Percentiles rank a stretch among this genome's conserved stretches.
These are phyloP conservation scores for Microcebus griseorufus DNA, from an alignment of 2,113 vertebrate genomes.

Conservation along the genomic window DNA sequence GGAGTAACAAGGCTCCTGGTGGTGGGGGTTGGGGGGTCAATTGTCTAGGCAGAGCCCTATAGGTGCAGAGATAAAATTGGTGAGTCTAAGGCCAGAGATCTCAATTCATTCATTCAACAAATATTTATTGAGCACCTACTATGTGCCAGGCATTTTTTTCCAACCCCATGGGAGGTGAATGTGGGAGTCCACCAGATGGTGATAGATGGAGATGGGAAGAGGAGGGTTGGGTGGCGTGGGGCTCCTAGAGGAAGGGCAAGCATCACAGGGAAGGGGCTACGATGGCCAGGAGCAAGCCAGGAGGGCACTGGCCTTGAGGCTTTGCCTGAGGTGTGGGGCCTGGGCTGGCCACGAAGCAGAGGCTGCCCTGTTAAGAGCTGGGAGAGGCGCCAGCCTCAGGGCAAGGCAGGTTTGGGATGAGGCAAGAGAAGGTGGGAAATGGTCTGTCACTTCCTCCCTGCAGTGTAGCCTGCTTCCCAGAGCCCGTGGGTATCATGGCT, in stretches of 20 bases:
- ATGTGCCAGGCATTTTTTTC: conserved; percentile 52
- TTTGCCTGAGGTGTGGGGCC: not conserved
- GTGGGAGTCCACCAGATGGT: not conserved
- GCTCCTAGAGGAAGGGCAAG: not conserved
- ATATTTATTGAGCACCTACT: conserved; percentile 78
- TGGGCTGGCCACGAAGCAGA: not conserved
- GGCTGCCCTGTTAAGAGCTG: not conserved
- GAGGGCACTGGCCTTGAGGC: not conserved
- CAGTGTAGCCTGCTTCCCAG: not conserved
- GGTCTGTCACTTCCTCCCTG: not conserved
- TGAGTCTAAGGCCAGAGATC: not conserved
- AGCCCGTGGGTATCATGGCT: not conserved
- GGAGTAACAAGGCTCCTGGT: not conserved
- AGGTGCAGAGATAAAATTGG: not conserved
- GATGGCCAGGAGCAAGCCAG: not conserved
- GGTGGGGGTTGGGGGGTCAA: not conserved
- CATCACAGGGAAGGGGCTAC: not conserved
- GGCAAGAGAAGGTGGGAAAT: not conserved
- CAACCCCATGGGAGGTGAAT: not conserved
- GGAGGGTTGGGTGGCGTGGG: not conserved
- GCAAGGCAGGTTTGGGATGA: not conserved
- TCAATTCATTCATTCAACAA: conserved; percentile 65
- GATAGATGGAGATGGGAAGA: conserved; percentile 26
- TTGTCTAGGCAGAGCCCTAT: not conserved
- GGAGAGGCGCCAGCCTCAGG: not conserved